A percentile compares a stretch with the other conserved stretches of the same genome.
Conservation (phyloP, 2,797 vertebrate genomes). For the Pantherophis vulpinus region DNA sequence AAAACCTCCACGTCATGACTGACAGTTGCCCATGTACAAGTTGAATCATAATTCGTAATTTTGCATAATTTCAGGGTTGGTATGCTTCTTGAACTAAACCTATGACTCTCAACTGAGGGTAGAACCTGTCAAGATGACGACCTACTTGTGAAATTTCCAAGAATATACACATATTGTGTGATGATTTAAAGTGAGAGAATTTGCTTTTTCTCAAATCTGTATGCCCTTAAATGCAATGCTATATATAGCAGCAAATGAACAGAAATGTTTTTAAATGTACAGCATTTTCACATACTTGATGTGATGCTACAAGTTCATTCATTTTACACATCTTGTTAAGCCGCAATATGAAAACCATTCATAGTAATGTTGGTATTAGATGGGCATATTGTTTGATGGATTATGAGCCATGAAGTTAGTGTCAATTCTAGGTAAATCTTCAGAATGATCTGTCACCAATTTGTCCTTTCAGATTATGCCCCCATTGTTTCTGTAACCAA, state of each 20-base stretch:
- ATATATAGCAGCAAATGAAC: not conserved
- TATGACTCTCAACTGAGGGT: not conserved
- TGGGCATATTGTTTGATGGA: not conserved
- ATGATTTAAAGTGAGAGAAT: not conserved
- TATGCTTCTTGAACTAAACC: not conserved
- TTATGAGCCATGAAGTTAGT: not conserved
- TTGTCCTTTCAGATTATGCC: not conserved
- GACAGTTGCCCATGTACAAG: not conserved
- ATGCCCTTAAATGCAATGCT: not conserved
- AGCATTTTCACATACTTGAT: not conserved
- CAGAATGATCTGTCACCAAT: not conserved
- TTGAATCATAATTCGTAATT: not conserved
- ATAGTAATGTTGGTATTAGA: not conserved
- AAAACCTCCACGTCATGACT: not conserved
- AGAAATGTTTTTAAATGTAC: not conserved
- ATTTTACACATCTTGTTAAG: not conserved
- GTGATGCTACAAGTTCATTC: not conserved
- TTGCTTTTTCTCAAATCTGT: not conserved
- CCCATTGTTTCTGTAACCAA: not conserved
- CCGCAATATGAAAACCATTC: not conserved
- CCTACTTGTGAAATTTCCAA: not conserved
- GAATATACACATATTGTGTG: not conserved
- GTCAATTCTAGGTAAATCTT: not conserved
- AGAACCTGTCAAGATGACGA: not conserved
- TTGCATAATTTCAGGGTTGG: not conserved